Base-by-base conservation (phyloP, 2,888 invertebrate genomes). In the Apantesis nais region DNA sequence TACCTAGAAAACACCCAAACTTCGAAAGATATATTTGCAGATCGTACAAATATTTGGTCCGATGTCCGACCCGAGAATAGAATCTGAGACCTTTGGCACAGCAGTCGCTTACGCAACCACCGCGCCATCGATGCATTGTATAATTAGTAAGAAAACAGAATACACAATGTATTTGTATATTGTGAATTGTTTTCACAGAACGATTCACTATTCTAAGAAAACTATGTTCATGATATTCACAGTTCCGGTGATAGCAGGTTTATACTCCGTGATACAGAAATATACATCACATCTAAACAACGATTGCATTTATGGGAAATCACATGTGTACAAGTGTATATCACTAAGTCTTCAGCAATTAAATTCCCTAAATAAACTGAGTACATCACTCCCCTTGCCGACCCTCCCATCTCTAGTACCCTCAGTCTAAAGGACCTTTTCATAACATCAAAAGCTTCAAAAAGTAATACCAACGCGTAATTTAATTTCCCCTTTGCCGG, bases 401-500 rank as follows among this genome's bases (percentile, higher is more conserved):
- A n/a, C 39, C 52, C 62, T 65, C 60, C 22, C 64, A 22, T 60
- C 19, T 64, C 25, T 37, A 37, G 39, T 66, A 39, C 66, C 66
- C 52, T 55, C 66, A 41, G 39, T 44, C 22, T 60, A 58, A 71
- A 71, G 55, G 39, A 55, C 68, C 41, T 68, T 66, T 68, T 52
- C 62, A 68, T 67, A 62, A 73, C 72, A 72, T 74, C 72, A 74
- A 75, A 66, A 72, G 75, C 72, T 75, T 77, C 67, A 63, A 74
- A 79, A 76, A 74, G 67, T 73, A 76, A 72, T 73, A 78, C 67
- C 66, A 66, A 71, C n/a, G 68, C 22, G 71, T 74, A 75, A 81
- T 83, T 79, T 74, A 77, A 81, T 79, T 78, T 83, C 83, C 82
- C 82, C 81, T 75, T 75, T 72, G 76, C 85, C 73, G 75, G 63